Evolutionary conservation across 2,888 invertebrate genomes (phyloP).

Genomic region (Stomorhina lunata): DNA sequence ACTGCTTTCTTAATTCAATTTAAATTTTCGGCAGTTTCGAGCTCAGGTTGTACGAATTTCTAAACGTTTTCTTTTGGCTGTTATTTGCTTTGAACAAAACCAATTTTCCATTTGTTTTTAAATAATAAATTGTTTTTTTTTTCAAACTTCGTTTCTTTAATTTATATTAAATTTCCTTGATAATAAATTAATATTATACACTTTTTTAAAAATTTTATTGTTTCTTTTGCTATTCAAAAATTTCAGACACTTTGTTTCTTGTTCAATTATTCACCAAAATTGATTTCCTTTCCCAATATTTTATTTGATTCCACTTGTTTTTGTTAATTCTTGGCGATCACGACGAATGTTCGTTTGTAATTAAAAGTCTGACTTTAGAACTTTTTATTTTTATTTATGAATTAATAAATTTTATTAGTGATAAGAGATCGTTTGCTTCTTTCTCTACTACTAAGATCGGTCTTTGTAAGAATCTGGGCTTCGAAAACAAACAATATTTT

Average conservation of each 20-base stretch:
- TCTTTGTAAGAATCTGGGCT: constrained; percentile 25
- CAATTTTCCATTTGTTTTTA: constrained; percentile 62
- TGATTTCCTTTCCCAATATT: constrained; percentile 11
- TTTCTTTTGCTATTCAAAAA: not conserved
- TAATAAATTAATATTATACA: not conserved
- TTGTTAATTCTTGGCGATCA: constrained; percentile 30
- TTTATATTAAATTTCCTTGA: not conserved
- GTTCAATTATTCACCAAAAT: not conserved
- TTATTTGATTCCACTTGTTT: not conserved
- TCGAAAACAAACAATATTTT: constrained; percentile 18
- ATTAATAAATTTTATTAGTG: constrained; percentile 32
- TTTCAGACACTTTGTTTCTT: constrained; percentile 18
- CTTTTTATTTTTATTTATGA: constrained; percentile 60
- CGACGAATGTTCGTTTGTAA: constrained; percentile 53
- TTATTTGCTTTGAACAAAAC: constrained; percentile 39
- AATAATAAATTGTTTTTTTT: not conserved
- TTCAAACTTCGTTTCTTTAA: not conserved
- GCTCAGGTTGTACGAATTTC: constrained; percentile 39
- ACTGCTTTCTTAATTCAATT: constrained; percentile 5
- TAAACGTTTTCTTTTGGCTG: constrained; percentile 19
- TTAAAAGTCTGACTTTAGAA: constrained; percentile 42
- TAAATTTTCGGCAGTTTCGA: not conserved
- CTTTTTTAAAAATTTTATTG: not conserved
- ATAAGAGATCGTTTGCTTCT: constrained; percentile 60
- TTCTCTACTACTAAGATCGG: constrained; percentile 1